Evolutionary conservation across 2,797 vertebrate genomes (phyloP).

Genomic region (Sternarchorhynchus goeldii): DNA sequence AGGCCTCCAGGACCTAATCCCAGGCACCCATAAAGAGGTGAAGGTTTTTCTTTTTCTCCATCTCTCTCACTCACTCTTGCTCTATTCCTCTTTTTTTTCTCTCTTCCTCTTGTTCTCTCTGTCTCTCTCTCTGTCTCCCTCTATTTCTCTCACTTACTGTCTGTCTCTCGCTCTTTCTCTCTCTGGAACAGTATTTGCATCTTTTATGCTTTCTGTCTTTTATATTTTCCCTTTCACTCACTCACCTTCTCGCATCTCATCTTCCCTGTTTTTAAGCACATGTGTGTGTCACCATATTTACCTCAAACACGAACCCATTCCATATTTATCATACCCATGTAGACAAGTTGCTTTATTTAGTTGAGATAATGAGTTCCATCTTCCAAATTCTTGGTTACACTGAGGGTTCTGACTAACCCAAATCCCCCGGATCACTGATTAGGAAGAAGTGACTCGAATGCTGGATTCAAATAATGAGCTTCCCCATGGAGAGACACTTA

Average conservation of each 20-base stretch:
- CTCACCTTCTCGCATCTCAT: not conserved
- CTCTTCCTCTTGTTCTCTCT: conserved; percentile 3
- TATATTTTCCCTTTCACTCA: not conserved
- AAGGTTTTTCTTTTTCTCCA: conserved; percentile 22
- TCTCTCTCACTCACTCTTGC: conserved; percentile 6
- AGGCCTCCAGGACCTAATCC: conserved; percentile 76
- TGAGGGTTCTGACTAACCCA: not conserved
- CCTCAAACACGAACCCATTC: too few relatives aligned
- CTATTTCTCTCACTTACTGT: not conserved
- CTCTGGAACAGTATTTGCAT: not conserved
- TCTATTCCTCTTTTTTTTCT: not conserved
- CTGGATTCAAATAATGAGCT: conserved; percentile 4
- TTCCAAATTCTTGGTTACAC: not conserved
- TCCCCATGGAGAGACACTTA: not conserved
- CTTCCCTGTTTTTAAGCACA: not conserved
- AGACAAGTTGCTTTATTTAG: not conserved
- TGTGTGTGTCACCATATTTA: not conserved
- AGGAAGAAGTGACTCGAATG: conserved; percentile 5
- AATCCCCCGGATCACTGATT: conserved; percentile 9
- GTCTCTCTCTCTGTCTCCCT: not conserved
- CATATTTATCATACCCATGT: too few relatives aligned
- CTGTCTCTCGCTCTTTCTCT: not conserved
- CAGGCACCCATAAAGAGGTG: conserved; percentile 66
- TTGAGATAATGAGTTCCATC: conserved; percentile 11
- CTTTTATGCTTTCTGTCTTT: not conserved